These are phyloP conservation scores for Eleginops maclovinus DNA, from an alignment of 2,113 vertebrate species.

Conservation along the genomic window DNA sequence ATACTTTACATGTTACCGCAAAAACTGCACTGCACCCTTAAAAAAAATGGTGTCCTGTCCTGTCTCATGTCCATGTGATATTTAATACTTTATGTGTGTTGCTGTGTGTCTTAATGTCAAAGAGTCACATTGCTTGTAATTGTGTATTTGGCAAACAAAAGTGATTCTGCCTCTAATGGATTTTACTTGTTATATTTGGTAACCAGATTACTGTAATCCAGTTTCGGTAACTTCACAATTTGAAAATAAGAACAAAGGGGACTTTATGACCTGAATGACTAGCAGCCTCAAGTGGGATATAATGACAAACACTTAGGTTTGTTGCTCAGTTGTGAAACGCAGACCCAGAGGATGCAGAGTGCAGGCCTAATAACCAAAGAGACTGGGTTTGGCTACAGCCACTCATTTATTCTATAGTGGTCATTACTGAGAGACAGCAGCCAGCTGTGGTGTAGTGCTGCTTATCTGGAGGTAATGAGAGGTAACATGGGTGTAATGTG, in stretches of 20 bases:
- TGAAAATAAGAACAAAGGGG: constrained; percentile 25
- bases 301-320: constrained; percentile 37
- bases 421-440: constrained; percentile 69
- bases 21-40: background rate
- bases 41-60: background rate
- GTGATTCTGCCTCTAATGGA: constrained; percentile 14
- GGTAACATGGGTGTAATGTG: constrained; percentile 69
- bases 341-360: constrained; percentile 46
- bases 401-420: constrained; percentile 65
- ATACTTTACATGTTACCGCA: background rate
- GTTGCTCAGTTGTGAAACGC: constrained; percentile 50
- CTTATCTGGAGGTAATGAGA: constrained; percentile 74
- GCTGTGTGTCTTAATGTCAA: too few species aligned
- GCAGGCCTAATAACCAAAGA: constrained; percentile 53
- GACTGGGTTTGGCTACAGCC: constrained; percentile 54
- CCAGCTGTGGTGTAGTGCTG: constrained; percentile 66
- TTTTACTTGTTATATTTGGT: constrained; percentile 31
- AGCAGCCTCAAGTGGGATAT: constrained; percentile 31
- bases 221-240: constrained; percentile 36
- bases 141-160: constrained; percentile 3
- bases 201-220: constrained; percentile 42
- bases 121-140: constrained; percentile 27
- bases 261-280: constrained; percentile 34
- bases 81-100: background rate
- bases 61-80: background rate